Evolutionary conservation across 2,888 invertebrate species (phyloP).

Genomic region (Odontomyia ornata): DNA sequence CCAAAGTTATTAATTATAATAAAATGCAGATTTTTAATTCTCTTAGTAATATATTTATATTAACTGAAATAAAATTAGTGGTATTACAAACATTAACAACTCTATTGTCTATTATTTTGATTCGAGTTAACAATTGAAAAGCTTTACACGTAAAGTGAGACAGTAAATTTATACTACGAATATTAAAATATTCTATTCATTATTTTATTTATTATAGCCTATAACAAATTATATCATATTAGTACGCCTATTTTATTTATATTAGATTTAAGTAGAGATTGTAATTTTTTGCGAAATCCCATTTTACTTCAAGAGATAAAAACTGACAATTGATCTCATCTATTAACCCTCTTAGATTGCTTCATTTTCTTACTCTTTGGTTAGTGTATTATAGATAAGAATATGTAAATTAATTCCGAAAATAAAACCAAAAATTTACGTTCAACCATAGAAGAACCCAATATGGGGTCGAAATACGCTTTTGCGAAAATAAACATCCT

Average conservation of each 20-base stretch:
- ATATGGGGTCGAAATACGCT: too few species aligned
- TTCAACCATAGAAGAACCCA: background rate
- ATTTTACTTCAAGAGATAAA: too few species aligned
- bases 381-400: conserved; percentile 18
- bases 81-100: conserved; percentile 32
- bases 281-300: too few species aligned
- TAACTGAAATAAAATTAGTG: conserved; percentile 1
- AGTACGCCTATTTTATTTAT: background rate
- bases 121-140: conserved; percentile 25
- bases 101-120: conserved; percentile 4
- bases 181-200: background rate
- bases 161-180: background rate
- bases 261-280: too few species aligned
- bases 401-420: background rate
- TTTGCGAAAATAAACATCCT: too few species aligned
- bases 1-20: too few species aligned
- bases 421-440: background rate
- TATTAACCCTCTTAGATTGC: too few species aligned
- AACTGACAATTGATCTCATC: too few species aligned
- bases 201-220: background rate
- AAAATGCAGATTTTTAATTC: too few species aligned
- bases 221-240: conserved; percentile 5
- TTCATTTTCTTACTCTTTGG: conserved; percentile 37
- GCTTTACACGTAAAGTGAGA: conserved; percentile 11
- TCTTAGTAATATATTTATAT: background rate